Base-by-base conservation (phyloP, 2,797 vertebrate genomes). In the Tamandua tetradactyla region DNA sequence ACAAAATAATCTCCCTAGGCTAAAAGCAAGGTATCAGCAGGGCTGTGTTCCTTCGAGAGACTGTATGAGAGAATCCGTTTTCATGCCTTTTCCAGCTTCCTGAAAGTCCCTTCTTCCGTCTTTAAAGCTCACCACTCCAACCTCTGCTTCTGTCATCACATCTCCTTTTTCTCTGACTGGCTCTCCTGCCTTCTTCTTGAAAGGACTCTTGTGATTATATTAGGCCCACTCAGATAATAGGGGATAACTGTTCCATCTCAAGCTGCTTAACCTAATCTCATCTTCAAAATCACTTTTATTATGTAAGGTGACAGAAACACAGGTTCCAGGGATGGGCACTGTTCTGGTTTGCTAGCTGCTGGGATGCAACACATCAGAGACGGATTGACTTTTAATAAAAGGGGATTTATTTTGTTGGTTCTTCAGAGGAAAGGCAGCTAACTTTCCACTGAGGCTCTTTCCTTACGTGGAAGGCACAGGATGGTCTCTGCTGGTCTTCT, bases 261-360 rank as follows among this genome's bases (percentile, higher is more conserved):
- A 84, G 76, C 80, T 44, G 57, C 52, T 97, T 78, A 80, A 44
- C 89, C 47, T 84, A 93, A 87, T 40, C 47, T 76, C 17, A 35
- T 89, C 59, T 86, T 18, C 72, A 55, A 83, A 89, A 20, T 69
- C 40, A 52, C 6, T 90, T 86, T 89, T 78, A 75, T 52, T 11
- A n/a, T 35, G 11, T 35, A 25, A 87, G 7, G 37, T 61, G 40
- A 61, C 75, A 35, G 18, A 75, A 1, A 30, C 85, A 72, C n/a
- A 78, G 18, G 0, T 86, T 78, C 40, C 11, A 55, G 47, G 37
- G 32, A 49, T 85, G 75, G 68, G 37, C 55, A 87, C 47, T n/a
- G n/a, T n/a, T n/a, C n/a, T n/a, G n/a, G n/a, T n/a, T n/a, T n/a
- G n/a, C n/a, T n/a, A n/a, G n/a, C n/a, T n/a, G n/a, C n/a, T n/a